phyloP scores from a whole-genome alignment of 2,797 vertebrate species.

The Pangasius krempfi region DNA sequence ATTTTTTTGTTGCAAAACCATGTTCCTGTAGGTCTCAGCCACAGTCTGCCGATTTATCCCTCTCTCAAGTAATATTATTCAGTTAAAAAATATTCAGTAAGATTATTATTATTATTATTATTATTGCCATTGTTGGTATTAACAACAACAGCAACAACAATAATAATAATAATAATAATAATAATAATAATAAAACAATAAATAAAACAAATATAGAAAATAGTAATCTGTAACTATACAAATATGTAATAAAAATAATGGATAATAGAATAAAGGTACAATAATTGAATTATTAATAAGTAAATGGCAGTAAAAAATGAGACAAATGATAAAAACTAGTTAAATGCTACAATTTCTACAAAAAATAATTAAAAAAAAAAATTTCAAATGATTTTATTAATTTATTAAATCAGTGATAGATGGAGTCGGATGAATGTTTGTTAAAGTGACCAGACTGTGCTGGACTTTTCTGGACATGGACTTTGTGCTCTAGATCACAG shows the following conservation, averaged over 20 bases:
- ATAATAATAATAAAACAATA: not conserved
- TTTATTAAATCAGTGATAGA: not conserved
- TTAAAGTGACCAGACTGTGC: not conserved
- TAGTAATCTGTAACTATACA: not conserved
- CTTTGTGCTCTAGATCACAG: not conserved
- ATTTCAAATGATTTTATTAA: not conserved
- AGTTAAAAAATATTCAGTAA: not conserved
- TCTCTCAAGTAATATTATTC: too few species aligned
- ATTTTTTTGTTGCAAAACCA: not conserved
- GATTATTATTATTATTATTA: not conserved
- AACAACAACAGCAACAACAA: not conserved
- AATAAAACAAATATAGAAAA: not conserved
- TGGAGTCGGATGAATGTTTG: not conserved
- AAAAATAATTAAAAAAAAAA: not conserved
- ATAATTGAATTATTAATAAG: not conserved
- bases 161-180: not conserved
- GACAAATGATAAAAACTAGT: not conserved
- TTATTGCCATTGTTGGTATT: not conserved
- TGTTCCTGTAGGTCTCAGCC: not conserved
- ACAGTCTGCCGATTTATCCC: not conserved
- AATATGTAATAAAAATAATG: not conserved
- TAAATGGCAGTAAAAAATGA: not conserved
- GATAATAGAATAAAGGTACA: not conserved
- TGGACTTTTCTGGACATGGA: not conserved
- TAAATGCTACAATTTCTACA: not conserved